Conservation (phyloP, 2,888 invertebrate species). For the Beris morrisii region DNA sequence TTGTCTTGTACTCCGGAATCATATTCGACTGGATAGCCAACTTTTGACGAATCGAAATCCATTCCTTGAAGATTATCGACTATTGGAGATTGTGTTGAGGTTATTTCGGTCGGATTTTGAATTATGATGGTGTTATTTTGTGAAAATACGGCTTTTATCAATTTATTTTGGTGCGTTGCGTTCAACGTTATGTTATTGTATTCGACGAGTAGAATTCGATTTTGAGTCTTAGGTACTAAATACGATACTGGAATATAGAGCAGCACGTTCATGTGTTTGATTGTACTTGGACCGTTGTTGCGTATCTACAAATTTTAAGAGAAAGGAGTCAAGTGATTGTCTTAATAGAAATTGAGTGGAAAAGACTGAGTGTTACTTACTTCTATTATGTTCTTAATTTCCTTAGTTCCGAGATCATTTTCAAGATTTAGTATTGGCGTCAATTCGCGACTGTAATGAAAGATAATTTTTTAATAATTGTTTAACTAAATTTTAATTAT, state of each 20-base stretch:
- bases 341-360: no score
- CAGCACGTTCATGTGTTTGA: conserved; percentile 49
- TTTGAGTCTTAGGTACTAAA: conserved; percentile 46
- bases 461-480: background rate
- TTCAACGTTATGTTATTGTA: conserved; percentile 51
- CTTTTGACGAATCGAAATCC: conserved; percentile 39
- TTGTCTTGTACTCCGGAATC: conserved; percentile 29
- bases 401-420: conserved; percentile 47
- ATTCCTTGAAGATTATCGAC: conserved; percentile 37
- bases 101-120: conserved; percentile 48
- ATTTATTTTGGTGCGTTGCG: conserved; percentile 50
- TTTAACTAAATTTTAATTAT: background rate
- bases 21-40: conserved; percentile 35
- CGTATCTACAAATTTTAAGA: conserved; percentile 45
- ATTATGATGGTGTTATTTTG: conserved; percentile 51
- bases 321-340: no score
- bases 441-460: conserved; percentile 45
- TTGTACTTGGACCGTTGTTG: conserved; percentile 54
- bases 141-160: conserved; percentile 48
- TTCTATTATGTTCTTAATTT: conserved; percentile 52
- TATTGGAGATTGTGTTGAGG: conserved; percentile 33
- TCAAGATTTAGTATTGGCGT: conserved; percentile 50
- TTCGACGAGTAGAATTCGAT: conserved; percentile 49
- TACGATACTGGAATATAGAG: conserved; percentile 53
- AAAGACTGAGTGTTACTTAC: conserved; percentile 36